A percentile compares a stretch with the other conserved stretches of the same genome.
Conservation (phyloP, 2,113 vertebrate genomes). For the Struthidea cinerea region DNA sequence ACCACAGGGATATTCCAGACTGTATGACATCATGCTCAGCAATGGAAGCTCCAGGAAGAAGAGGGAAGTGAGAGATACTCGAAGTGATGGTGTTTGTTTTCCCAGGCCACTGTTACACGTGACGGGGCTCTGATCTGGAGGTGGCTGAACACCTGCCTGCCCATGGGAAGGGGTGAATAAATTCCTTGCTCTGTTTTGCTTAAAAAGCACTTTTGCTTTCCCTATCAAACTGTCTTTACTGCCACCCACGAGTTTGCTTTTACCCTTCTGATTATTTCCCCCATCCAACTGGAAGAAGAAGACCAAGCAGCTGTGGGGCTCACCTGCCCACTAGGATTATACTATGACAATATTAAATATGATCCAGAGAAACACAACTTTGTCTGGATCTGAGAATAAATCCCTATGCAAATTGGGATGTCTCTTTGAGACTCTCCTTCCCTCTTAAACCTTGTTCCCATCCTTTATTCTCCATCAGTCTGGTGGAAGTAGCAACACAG, state of each 20-base stretch:
- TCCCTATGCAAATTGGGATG: neutral
- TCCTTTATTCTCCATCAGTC: neutral
- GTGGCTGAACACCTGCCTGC: neutral
- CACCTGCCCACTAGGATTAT: neutral
- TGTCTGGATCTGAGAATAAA: neutral
- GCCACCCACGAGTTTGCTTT: neutral
- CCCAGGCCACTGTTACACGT: fast-evolving
- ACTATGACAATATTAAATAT: neutral
- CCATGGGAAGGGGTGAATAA: fast-evolving
- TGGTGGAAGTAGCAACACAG: neutral
- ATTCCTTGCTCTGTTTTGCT: neutral
- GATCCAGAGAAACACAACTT: neutral
- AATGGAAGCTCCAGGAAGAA: neutral
- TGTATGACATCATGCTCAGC: neutral
- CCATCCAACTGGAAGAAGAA: neutral
- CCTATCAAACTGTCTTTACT: neutral
- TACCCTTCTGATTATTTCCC: neutral
- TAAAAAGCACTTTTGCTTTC: neutral
- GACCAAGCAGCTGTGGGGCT: neutral
- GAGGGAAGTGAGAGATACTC: fast-evolving
- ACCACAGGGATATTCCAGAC: neutral
- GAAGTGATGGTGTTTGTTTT: fast-evolving
- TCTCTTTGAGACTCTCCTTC: neutral
- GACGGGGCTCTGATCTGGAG: neutral
- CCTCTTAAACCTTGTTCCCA: neutral